These are phyloP conservation scores for Ctenicera cuprea DNA, from an alignment of 2,888 invertebrate genomes.

Conservation along the genomic window DNA sequence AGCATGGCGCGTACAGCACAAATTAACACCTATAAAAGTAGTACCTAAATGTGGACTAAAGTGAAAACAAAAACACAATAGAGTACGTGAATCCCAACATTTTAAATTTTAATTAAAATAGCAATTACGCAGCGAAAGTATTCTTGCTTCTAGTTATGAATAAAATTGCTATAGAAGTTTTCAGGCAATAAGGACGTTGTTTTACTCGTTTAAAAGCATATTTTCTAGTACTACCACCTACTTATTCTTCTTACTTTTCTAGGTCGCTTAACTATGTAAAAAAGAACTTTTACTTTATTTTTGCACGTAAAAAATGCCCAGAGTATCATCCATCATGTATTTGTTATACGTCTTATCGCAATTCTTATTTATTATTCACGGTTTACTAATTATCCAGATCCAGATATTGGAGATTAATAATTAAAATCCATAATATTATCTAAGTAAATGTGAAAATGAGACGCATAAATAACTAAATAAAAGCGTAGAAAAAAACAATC, in stretches of 20 bases:
- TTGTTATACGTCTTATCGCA: no score
- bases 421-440: no score
- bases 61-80: constrained; percentile 24
- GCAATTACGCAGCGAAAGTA: constrained; percentile 27
- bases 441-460: no score
- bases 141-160: constrained; percentile 14
- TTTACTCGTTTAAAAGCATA: constrained; percentile 2
- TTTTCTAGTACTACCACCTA: not conserved
- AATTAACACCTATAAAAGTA: constrained; percentile 2
- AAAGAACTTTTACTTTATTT: not conserved
- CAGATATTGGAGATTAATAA: no score
- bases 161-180: constrained; percentile 19
- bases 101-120: constrained; percentile 19
- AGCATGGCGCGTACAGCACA: not conserved
- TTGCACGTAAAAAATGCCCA: not conserved
- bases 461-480: no score
- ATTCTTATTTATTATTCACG: no score
- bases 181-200: constrained; percentile 2
- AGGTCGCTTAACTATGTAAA: not conserved
- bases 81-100: not conserved
- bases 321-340: no score
- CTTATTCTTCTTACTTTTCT: constrained; percentile 14
- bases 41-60: not conserved
- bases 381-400: no score
- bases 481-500: no score